Evolutionary conservation across 2,888 invertebrate species (phyloP).

Genomic region (Plusia festucae): DNA sequence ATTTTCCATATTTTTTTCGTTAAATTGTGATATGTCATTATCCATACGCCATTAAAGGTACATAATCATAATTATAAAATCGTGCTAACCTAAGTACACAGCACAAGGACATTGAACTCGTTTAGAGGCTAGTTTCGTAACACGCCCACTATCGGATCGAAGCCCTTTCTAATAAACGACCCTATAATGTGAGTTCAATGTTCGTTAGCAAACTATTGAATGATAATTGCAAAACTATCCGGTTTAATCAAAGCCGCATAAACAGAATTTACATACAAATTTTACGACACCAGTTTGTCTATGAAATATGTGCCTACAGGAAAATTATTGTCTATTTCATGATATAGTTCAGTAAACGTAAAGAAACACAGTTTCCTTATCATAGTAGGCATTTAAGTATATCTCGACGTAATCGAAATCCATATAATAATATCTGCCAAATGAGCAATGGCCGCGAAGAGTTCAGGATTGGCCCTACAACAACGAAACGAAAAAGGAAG

Average conservation of each 20-base stretch:
- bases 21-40: not conserved
- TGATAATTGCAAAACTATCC: conserved; percentile 36
- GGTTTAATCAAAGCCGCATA: not conserved
- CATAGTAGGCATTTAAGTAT: no score
- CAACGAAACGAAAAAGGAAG: no score
- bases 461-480: no score
- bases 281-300: no score
- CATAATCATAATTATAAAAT: conserved; percentile 27
- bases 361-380: no score
- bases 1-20: not conserved
- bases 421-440: no score
- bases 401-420: no score
- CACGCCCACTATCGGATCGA: conserved; percentile 45
- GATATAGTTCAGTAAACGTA: no score
- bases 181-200: conserved; percentile 24
- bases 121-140: conserved; percentile 45
- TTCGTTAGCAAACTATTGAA: conserved; percentile 20
- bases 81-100: conserved; percentile 8
- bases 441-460: no score
- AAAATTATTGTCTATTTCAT: no score
- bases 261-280: no score
- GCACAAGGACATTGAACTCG: conserved; percentile 37
- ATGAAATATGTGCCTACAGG: no score
- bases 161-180: conserved; percentile 49
- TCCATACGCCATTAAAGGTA: conserved; percentile 15